Evolutionary conservation across 2,113 vertebrate species (phyloP).

Genomic region (Gambusia holbrooki): DNA sequence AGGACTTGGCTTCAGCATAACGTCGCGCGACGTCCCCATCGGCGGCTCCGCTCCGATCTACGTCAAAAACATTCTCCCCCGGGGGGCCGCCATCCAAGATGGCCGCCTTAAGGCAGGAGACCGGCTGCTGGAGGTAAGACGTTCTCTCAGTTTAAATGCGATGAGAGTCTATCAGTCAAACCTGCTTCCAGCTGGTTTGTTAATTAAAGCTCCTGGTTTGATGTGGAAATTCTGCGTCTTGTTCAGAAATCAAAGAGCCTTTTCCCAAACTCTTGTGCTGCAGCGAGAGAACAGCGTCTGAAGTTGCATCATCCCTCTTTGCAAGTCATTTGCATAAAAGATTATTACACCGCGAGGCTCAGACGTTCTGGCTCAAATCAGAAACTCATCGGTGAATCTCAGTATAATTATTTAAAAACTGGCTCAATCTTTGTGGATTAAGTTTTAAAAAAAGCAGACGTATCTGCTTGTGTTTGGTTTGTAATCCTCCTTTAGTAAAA

Average conservation of each 20-base stretch:
- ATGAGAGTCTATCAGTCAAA: background rate
- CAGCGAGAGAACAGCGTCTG: constrained; percentile 15
- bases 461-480: too few relatives aligned
- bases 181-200: constrained; percentile 7
- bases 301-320: constrained; percentile 12
- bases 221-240: constrained; percentile 7
- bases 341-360: background rate
- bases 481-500: too few relatives aligned
- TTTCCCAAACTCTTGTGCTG: constrained; percentile 6
- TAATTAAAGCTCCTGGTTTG: constrained; percentile 8
- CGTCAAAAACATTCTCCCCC: constrained; percentile 96
- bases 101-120: constrained; percentile 95
- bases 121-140: constrained; percentile 89
- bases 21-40: constrained; percentile 94
- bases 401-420: background rate
- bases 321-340: constrained; percentile 37
- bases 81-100: constrained; percentile 96
- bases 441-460: too few relatives aligned
- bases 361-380: constrained; percentile 2
- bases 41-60: constrained; percentile 95
- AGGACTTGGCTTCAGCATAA: constrained; percentile 97
- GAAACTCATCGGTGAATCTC: background rate
- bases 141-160: background rate
- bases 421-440: background rate
- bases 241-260: constrained; percentile 23